phyloP scores from a whole-genome alignment of 1,140 invertebrate species.

The Homarus americanus region DNA sequence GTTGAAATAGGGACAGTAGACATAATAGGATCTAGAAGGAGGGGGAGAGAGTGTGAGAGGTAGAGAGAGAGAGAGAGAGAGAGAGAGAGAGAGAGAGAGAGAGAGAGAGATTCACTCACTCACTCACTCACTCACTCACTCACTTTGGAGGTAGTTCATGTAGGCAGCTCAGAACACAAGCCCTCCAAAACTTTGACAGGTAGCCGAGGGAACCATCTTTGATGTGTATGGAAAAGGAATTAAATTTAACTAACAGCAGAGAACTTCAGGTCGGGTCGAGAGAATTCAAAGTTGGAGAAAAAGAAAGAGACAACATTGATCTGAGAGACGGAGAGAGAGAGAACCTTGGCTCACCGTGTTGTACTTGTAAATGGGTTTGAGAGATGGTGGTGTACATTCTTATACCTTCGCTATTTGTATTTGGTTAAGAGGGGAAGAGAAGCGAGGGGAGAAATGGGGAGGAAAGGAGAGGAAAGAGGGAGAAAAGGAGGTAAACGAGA shows the following conservation, averaged over 20 bases:
- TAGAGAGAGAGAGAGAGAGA: conserved; percentile 10
- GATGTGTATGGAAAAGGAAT: conserved; percentile 65
- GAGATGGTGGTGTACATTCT: background rate
- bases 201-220: conserved; percentile 46
- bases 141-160: no score
- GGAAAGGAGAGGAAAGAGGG: background rate
- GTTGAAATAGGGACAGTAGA: conserved; percentile 26
- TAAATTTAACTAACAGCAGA: conserved; percentile 53
- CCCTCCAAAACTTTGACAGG: conserved; percentile 44
- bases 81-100: conserved; percentile 13
- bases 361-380: conserved; percentile 24
- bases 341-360: conserved; percentile 15
- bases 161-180: no score
- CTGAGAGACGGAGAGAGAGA: conserved; percentile 10
- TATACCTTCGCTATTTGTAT: background rate
- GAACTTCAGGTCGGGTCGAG: conserved; percentile 48
- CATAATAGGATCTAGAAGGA: conserved; percentile 29
- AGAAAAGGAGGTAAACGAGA: background rate
- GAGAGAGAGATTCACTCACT: background rate
- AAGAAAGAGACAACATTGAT: conserved; percentile 61
- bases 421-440: background rate
- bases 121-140: no score
- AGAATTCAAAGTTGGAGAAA: conserved; percentile 55
- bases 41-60: background rate
- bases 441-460: background rate